Evolutionary conservation across 1,140 invertebrate genomes (phyloP).

Genomic region (Dinothrombium tinctorium): DNA sequence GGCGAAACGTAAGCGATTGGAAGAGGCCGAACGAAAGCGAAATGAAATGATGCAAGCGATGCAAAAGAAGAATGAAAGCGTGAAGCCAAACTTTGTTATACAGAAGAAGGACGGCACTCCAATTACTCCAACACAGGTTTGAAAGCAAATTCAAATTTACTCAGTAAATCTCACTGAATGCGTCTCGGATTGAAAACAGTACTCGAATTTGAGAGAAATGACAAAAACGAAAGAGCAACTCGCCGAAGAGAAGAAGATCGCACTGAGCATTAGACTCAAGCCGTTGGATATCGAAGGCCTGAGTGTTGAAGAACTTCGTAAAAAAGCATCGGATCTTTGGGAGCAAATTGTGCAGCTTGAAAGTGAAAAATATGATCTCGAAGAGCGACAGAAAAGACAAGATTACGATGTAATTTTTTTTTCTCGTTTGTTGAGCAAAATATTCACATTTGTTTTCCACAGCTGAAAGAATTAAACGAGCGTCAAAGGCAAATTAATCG

Average conservation of each 20-base stretch:
- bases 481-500: conserved; percentile 23
- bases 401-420: conserved; percentile 79
- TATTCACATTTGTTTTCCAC: conserved; percentile 1
- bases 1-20: conserved; percentile 72
- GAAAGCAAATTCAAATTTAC: too few species aligned
- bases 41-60: conserved; percentile 26
- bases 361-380: conserved; percentile 97
- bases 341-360: conserved; percentile 81
- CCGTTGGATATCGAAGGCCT: conserved; percentile 53
- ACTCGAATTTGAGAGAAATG: too few species aligned
- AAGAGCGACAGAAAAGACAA: conserved; percentile 94
- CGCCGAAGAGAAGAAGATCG: conserved; percentile 95
- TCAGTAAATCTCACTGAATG: too few species aligned
- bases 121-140: too few species aligned
- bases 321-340: conserved; percentile 82
- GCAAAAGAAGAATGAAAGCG: conserved; percentile 12
- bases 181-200: too few species aligned
- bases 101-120: conserved; percentile 29
- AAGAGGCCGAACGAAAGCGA: conserved; percentile 81
- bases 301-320: conserved; percentile 48
- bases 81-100: conserved; percentile 70
- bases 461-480: conserved; percentile 25
- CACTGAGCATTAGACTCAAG: conserved; percentile 82
- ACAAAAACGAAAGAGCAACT: conserved; percentile 98
- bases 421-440: not conserved